Percentiles rank a stretch among this genome's conserved stretches.
Conservation (phyloP, 2,888 invertebrate genomes). For the Erebia palarica region DNA sequence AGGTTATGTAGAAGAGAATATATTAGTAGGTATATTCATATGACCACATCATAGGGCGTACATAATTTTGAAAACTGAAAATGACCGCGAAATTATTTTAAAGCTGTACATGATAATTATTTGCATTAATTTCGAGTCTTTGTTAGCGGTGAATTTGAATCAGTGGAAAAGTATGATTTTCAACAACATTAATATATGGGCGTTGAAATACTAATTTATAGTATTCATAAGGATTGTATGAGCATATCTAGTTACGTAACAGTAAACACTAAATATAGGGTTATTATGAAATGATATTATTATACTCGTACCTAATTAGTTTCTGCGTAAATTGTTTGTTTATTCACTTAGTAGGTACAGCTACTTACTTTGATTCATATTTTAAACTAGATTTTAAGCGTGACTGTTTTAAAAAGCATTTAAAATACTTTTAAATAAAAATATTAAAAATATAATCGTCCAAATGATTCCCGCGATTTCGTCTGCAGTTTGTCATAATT, state of each 20-base stretch:
- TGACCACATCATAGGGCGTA: background rate
- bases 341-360: no score
- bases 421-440: no score
- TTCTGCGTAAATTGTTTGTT: background rate
- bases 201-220: background rate
- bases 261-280: background rate
- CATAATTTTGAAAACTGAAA: constrained; percentile 23
- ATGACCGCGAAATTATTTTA: constrained; percentile 28
- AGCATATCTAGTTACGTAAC: background rate
- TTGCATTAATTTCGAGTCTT: constrained; percentile 32
- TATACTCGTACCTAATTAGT: background rate
- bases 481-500: no score
- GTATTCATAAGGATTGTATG: background rate
- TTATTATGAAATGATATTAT: background rate
- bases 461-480: no score
- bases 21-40: background rate
- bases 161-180: constrained; percentile 32
- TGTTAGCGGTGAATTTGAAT: constrained; percentile 32
- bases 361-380: no score
- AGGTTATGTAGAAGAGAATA: constrained; percentile 8
- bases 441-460: no score
- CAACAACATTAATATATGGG: constrained; percentile 7
- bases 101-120: constrained; percentile 19
- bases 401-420: no score
- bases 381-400: no score